phyloP scores from a whole-genome alignment of 2,113 vertebrate genomes.

The Chloroceryle aenea region DNA sequence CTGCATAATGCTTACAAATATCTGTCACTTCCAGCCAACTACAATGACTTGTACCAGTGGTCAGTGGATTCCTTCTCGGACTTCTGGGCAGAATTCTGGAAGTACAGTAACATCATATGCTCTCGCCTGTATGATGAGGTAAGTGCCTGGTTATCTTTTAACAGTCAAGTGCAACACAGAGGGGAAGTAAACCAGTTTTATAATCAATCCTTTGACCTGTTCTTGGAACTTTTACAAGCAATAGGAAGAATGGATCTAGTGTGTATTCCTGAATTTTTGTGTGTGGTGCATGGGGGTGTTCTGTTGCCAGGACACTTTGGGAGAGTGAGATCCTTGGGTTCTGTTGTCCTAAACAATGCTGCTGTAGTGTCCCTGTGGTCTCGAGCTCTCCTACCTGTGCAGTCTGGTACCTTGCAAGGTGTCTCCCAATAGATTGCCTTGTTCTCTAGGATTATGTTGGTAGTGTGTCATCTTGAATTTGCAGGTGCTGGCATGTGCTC shows the following conservation, averaged over 20 bases:
- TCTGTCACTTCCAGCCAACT: constrained; percentile 79
- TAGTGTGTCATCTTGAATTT: background rate
- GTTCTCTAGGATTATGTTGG: background rate
- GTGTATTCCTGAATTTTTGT: background rate
- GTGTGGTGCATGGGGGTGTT: background rate
- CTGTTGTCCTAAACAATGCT: background rate
- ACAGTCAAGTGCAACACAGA: background rate
- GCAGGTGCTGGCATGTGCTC: background rate
- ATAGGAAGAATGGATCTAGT: fast-evolving
- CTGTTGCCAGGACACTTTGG: background rate
- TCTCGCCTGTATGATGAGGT: constrained; percentile 91
- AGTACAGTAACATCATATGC: constrained; percentile 85
- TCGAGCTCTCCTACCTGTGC: background rate
- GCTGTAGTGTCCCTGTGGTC: background rate
- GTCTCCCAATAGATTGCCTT: background rate
- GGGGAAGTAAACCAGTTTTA: background rate
- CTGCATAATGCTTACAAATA: background rate
- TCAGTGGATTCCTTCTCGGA: constrained; percentile 88
- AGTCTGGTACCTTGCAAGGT: background rate
- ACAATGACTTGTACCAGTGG: constrained; percentile 92
- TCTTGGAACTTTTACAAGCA: background rate
- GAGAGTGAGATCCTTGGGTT: background rate
- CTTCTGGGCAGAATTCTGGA: constrained; percentile 95
- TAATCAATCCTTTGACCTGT: fast-evolving
- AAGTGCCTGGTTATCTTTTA: constrained; percentile 31